A percentile compares a stretch with the other conserved stretches of the same genome.
Evolutionary conservation across 2,113 vertebrate species (phyloP).

Genomic region (Sinocyclocheilus grahami): DNA sequence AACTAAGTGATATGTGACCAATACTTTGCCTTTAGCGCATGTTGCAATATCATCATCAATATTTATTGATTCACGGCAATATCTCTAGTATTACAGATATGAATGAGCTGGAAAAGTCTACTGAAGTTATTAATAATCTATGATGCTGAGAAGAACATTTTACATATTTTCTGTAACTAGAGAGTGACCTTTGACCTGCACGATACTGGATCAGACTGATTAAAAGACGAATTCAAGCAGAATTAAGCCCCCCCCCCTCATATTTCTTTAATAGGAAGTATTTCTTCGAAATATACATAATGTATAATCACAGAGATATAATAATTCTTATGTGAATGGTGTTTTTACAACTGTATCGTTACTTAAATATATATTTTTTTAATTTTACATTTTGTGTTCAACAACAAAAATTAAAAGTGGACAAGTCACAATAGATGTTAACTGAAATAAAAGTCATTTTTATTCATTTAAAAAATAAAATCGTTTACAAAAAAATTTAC

Average conservation of each 20-base stretch:
- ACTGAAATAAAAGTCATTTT: not conserved
- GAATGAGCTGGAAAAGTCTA: not conserved
- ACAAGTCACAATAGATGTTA: not conserved
- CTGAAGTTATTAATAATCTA: conserved; percentile 39
- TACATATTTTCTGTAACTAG: conserved; percentile 3
- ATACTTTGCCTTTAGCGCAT: not conserved
- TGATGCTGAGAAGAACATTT: conserved; percentile 4
- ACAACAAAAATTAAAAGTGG: not conserved
- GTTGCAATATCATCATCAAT: not conserved
- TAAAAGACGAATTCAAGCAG: not conserved
- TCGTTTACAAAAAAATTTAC: no score
- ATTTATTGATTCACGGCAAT: conserved; percentile 34
- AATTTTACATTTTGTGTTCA: not conserved
- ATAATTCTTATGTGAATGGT: not conserved
- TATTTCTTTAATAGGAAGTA: not conserved
- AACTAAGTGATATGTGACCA: not conserved
- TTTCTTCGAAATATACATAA: not conserved
- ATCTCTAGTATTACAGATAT: conserved; percentile 24
- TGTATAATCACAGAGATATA: not conserved
- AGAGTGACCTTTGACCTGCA: not conserved
- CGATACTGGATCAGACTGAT: not conserved
- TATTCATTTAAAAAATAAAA: not conserved
- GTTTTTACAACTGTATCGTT: not conserved
- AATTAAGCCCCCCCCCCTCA: no score
- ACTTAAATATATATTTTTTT: not conserved